These are phyloP conservation scores for Pyrrhia umbra DNA, from an alignment of 2,888 invertebrate species.

Conservation along the genomic window DNA sequence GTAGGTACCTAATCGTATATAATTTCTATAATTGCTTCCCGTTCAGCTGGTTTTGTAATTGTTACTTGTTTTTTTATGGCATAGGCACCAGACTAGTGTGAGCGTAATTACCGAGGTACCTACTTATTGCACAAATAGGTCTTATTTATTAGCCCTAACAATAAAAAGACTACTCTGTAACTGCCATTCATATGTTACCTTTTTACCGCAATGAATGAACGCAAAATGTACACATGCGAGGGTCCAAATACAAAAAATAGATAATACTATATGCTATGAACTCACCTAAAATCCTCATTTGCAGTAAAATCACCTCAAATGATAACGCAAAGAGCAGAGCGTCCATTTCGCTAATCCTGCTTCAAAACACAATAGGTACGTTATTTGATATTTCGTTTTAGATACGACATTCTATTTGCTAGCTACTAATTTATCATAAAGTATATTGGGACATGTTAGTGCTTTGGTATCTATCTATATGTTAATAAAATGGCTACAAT, in stretches of 20 bases:
- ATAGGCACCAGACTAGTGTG: background rate
- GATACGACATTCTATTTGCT: background rate
- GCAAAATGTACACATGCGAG: background rate
- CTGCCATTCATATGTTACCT: too few species aligned
- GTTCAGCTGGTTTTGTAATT: background rate
- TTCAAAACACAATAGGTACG: slow-evolving; percentile 44
- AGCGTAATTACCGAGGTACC: background rate
- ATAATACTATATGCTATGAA: slow-evolving; percentile 31
- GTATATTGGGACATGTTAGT: background rate
- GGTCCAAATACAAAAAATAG: too few species aligned
- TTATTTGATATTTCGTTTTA: slow-evolving; percentile 3
- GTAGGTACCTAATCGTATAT: background rate
- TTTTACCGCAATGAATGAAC: too few species aligned
- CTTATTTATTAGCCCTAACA: background rate
- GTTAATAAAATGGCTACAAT: slow-evolving; percentile 11
- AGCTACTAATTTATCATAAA: background rate
- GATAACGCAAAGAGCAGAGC: slow-evolving; percentile 79
- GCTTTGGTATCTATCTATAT: background rate
- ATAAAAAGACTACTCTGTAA: background rate
- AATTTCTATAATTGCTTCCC: background rate
- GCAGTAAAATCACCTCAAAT: slow-evolving; percentile 81
- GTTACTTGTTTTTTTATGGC: slow-evolving; percentile 1
- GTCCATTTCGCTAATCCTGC: slow-evolving; percentile 76
- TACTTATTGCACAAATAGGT: background rate
- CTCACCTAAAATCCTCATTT: slow-evolving; percentile 80